phyloP scores from a whole-genome alignment of 2,797 vertebrate species.

The Dermochelys coriacea region DNA sequence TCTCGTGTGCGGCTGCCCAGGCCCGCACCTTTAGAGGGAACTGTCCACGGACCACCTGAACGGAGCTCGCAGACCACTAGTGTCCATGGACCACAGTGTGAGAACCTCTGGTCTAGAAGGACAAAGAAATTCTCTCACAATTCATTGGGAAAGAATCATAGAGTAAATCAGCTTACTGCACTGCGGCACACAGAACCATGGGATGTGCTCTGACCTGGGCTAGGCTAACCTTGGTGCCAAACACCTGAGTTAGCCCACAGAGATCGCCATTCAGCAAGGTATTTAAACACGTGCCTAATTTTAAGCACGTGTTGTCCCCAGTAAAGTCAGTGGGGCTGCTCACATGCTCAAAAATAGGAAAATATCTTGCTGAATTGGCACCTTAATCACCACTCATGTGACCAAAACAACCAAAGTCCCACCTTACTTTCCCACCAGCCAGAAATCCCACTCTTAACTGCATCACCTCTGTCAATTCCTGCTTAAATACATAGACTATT shows the following conservation, averaged over 20 bases:
- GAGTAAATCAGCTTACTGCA: background rate
- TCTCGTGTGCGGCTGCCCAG: no score
- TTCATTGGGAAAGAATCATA: background rate
- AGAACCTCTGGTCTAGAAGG: background rate
- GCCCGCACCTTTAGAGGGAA: no score
- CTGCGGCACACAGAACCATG: background rate
- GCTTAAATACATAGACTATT: background rate
- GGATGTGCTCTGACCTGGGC: fast-evolving
- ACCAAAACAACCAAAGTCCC: background rate
- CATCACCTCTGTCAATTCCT: fast-evolving
- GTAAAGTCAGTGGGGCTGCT: background rate
- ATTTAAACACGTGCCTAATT: background rate
- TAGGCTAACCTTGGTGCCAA: background rate
- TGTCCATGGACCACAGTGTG: no score
- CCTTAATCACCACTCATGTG: background rate
- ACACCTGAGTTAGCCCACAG: background rate
- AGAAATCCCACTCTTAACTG: background rate
- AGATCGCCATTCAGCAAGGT: background rate
- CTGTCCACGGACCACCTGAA: no score
- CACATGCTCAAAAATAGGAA: fast-evolving
- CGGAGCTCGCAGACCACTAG: no score
- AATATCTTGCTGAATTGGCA: background rate
- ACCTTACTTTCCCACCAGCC: background rate
- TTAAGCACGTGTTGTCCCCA: background rate
- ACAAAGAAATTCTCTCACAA: background rate